phyloP scores from a whole-genome alignment of 2,888 invertebrate genomes.

The Erebia epiphron region DNA sequence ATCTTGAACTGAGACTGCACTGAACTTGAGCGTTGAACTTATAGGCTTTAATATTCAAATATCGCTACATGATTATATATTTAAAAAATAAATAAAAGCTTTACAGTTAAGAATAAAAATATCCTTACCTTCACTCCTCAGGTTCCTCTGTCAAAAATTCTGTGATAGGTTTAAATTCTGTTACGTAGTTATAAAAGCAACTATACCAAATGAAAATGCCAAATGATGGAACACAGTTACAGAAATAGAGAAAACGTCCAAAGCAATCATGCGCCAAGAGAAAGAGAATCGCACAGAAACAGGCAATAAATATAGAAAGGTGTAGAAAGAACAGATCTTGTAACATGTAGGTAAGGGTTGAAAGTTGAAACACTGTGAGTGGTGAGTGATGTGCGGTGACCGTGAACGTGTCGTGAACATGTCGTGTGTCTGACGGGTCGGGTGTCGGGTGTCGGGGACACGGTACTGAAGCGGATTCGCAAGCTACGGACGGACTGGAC shows the following conservation, averaged over 20 bases:
- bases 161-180: slow-evolving; percentile 35
- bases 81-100: slow-evolving; percentile 6
- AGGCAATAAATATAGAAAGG: slow-evolving; percentile 29
- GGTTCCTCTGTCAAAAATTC: slow-evolving; percentile 35
- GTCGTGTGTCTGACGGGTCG: slow-evolving; percentile 38
- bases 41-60: no score
- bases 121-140: slow-evolving; percentile 34
- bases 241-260: slow-evolving; percentile 32
- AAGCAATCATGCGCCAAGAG: slow-evolving; percentile 41
- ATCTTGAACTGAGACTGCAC: no score
- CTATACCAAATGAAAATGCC: slow-evolving; percentile 33
- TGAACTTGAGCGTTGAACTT: no score
- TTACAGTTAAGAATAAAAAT: slow-evolving; percentile 24
- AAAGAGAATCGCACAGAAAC: slow-evolving; percentile 33
- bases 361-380: slow-evolving; percentile 31
- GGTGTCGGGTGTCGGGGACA: slow-evolving; percentile 42
- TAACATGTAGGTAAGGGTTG: slow-evolving; percentile 33
- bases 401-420: slow-evolving; percentile 50
- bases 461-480: slow-evolving; percentile 48
- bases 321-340: slow-evolving; percentile 33
- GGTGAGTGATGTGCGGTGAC: slow-evolving; percentile 29
- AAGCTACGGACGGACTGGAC: slow-evolving; percentile 52
- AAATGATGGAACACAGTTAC: slow-evolving; percentile 33
- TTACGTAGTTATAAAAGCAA: slow-evolving; percentile 31
- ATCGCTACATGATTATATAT: no score